Evolutionary conservation across 2,888 invertebrate genomes (phyloP).

Genomic region (Hemicrepidius hirtus): DNA sequence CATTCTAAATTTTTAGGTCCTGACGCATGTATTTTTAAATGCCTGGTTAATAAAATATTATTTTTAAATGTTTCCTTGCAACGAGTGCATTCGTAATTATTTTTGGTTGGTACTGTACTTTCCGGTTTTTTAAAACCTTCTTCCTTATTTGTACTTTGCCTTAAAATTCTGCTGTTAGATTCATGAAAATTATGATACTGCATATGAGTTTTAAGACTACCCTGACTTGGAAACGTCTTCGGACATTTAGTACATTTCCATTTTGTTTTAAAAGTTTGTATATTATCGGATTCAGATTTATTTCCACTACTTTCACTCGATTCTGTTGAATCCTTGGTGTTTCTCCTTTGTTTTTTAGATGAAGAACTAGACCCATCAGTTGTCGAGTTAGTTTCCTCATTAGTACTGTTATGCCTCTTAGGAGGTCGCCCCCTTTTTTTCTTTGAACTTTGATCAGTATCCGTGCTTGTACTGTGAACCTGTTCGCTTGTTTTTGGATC

Average conservation of each 20-base stretch:
- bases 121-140: constrained; percentile 3
- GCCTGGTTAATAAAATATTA: constrained; percentile 63
- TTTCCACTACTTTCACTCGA: constrained; percentile 45
- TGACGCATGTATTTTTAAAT: constrained; percentile 55
- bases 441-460: not conserved
- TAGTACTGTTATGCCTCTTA: constrained; percentile 30
- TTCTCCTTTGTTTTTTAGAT: constrained; percentile 42
- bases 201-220: constrained; percentile 67
- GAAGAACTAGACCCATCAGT: constrained; percentile 32
- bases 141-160: not conserved
- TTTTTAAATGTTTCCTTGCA: constrained; percentile 67
- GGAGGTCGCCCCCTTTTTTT: constrained; percentile 38
- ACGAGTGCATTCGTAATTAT: constrained; percentile 64
- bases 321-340: constrained; percentile 33
- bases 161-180: constrained; percentile 35
- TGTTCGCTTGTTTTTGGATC: not conserved
- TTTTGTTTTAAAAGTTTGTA: constrained; percentile 35
- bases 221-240: constrained; percentile 68
- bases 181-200: constrained; percentile 66
- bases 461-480: not conserved
- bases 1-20: constrained; percentile 57
- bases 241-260: constrained; percentile 66
- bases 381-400: not conserved
- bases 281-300: constrained; percentile 55
- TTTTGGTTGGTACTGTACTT: constrained; percentile 23